Base-by-base conservation (phyloP, 2,888 invertebrate genomes). In the Eristalinus aeneus region DNA sequence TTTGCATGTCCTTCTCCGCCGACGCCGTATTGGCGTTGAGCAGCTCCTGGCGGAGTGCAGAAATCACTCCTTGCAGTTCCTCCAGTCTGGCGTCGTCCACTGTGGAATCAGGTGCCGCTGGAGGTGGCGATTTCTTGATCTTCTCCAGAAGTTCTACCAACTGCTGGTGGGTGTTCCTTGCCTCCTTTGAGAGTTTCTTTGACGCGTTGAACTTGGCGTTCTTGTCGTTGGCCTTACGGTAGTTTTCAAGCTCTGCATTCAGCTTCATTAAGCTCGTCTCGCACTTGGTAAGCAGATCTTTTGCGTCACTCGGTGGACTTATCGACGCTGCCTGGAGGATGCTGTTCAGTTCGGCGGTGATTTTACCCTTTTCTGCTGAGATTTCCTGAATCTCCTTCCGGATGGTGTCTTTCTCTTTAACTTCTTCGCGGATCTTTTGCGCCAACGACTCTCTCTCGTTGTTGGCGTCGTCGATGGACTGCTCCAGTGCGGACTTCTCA, bases 1-100 rank as follows among this genome's bases (percentile, higher is more conserved):
- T 91, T 89, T 94, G 93, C 61, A 93, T 92, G n/a, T 92, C 90
- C 76, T 93, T 93, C 77, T 93, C 93, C 63, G 94, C 92, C 75
- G 92, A 92, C 80, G 93, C 92, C 0, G 90, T 88, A 89, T 94
- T 93, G 60, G 94, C 90, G 75, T 93, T 93, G 85, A 92, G 92
- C n/a, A 94, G 91, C 61, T 93, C 88, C 67, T 81, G 89, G 89
- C 93, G 93, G 78, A 94, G 93, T 88, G 94, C 93, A 56, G 90
- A 89, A n/a, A 93, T 91, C 1, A 90, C 88, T n/a, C 93, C 93
- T 90, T 94, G 93, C 54, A 94, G 86, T 61, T 92, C 93, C 77
- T 91, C 92, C 2, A 86, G 2, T 16, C 78, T 80, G 16, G 54
- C 76, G 9, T 87, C 87, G 39, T 86, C 72, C 16, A 12, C 12